Evolutionary conservation across 2,888 invertebrate species (phyloP).

Genomic region (Neria commutata): DNA sequence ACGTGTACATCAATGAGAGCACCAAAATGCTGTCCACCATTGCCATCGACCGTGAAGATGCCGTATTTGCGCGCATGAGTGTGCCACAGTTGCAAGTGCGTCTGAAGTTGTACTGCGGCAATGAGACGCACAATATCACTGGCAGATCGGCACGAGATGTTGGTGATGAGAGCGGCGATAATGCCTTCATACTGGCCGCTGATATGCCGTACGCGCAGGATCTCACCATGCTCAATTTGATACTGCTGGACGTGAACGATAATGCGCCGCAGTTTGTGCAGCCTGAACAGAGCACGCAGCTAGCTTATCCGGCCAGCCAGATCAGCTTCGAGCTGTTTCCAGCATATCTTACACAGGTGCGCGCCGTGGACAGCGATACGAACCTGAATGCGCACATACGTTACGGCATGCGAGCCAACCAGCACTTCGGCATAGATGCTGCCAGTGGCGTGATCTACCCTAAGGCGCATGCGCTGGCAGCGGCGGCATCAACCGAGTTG

Average conservation of each 20-base stretch:
- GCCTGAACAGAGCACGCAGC: slow-evolving; percentile 24
- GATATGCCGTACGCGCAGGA: slow-evolving; percentile 38
- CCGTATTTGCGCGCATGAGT: slow-evolving; percentile 32
- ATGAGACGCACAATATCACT: background rate
- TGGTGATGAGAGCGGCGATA: background rate
- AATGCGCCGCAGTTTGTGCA: slow-evolving; percentile 42
- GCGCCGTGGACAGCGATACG: slow-evolving; percentile 40
- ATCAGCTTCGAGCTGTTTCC: slow-evolving; percentile 36
- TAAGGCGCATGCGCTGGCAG: slow-evolving; percentile 27
- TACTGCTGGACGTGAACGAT: slow-evolving; percentile 47
- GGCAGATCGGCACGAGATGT: background rate
- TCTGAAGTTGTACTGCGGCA: slow-evolving; percentile 34
- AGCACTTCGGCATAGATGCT: slow-evolving; percentile 41
- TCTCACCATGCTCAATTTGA: slow-evolving; percentile 36
- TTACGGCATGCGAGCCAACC: slow-evolving; percentile 35
- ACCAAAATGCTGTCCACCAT: slow-evolving; percentile 38
- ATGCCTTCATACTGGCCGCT: slow-evolving; percentile 23
- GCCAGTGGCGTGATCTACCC: slow-evolving; percentile 42
- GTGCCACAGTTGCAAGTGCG: slow-evolving; percentile 40
- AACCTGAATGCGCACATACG: slow-evolving; percentile 41
- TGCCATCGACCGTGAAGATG: slow-evolving; percentile 41
- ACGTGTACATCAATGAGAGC: slow-evolving; percentile 35
- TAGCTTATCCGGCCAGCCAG: slow-evolving; percentile 42
- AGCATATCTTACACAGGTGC: slow-evolving; percentile 37
- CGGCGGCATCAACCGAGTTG: slow-evolving; percentile 29